Conservation (phyloP, 2,113 vertebrate species). For the Sarotherodon lohbergeri region DNA sequence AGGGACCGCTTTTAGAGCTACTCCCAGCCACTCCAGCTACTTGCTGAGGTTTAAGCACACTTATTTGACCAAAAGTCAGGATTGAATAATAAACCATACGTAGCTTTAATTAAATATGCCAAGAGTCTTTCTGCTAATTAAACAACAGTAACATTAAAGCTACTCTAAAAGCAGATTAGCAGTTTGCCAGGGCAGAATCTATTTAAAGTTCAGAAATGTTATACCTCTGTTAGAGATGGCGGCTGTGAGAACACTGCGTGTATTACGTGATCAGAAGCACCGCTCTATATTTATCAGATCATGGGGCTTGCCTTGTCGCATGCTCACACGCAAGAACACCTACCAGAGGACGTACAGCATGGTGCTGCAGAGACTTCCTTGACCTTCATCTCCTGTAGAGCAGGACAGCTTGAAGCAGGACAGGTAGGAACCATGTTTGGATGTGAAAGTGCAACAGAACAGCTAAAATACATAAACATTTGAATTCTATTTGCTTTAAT, state of each 20-base stretch:
- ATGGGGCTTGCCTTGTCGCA: slow-evolving; percentile 37
- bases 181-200: slow-evolving; percentile 23
- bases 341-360: slow-evolving; percentile 32
- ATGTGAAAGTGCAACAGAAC: not conserved
- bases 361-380: slow-evolving; percentile 7
- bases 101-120: not conserved
- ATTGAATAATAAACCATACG: not conserved
- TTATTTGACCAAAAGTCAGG: not conserved
- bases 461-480: not conserved
- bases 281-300: slow-evolving; percentile 75
- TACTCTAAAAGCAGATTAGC: not conserved
- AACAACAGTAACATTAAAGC: not conserved
- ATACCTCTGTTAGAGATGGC: slow-evolving; percentile 53
- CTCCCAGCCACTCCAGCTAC: not conserved
- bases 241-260: slow-evolving; percentile 22
- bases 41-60: not conserved
- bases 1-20: not conserved
- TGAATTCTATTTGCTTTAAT: fast-evolving
- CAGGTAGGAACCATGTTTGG: slow-evolving; percentile 55
- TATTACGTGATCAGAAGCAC: slow-evolving; percentile 67
- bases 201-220: slow-evolving; percentile 63
- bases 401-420: slow-evolving; percentile 5
- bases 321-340: slow-evolving; percentile 15
- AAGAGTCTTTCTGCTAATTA: not conserved
- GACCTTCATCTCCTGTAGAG: slow-evolving; percentile 3